Evolutionary conservation across 2,888 invertebrate genomes (phyloP), one percentile per base, ranked within the genome.

Genomic region (Drosophila merina): DNA sequence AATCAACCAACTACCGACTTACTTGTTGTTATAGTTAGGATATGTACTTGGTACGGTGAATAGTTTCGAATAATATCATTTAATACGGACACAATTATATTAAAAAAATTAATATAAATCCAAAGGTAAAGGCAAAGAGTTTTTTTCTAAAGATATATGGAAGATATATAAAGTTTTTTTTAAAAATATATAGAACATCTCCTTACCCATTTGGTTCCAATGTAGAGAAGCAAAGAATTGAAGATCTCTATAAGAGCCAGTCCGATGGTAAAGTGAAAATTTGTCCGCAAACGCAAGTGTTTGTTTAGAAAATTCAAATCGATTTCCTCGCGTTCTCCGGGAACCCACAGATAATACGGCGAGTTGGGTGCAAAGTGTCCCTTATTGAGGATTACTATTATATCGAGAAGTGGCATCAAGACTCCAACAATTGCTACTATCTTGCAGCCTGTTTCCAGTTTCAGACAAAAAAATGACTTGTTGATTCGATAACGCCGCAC

Each of bases 351-450:
- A 48, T 48, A 38, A 44, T 54, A 55, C 1, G 31, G 10, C 25
- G 10, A 31, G 1, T 8, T 7, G 3, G 62, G 47, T 14, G 36
- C 28, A 8, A 1, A 25, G 6, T 38, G 9, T 5, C 25, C 48
- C 20, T 20, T 9, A 0, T 3, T 14, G 14, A 20, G 1, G 20
- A 42, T 42, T 1, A 20, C 1, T 2, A 42, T 42, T 1, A 67
- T 55, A 44, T 73, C 56, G 3, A 49, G 0, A 1, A 86, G 3
- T 0, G 76, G 68, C 0, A 33, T 4, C 1, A 76, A 0, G 0
- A 45, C 54, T 26, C 75, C 69, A 0, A 63, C 14, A 0, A 72
- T 0, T 3, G 64, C 80, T 50, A 84, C 83, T 0, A 86, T 3
- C 10, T 47, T 67, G 38, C 80, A 74, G 26, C 75, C 71, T 3